Base-by-base conservation (phyloP, 2,888 invertebrate genomes). In the Eristalinus aeneus region DNA sequence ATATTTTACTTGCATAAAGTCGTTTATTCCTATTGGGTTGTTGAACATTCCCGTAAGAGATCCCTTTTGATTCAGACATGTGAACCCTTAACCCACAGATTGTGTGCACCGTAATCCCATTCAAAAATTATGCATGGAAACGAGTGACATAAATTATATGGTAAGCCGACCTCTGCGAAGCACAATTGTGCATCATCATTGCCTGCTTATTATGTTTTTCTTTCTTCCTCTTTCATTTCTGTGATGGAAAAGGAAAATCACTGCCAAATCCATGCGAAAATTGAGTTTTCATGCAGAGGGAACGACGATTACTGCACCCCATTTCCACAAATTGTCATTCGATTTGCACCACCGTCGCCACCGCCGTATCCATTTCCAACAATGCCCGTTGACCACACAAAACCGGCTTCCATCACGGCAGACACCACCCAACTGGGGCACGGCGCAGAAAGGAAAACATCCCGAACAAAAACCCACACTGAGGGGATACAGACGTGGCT, bases 191-290 rank as follows among this genome's bases (percentile, higher is more conserved):
- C 71, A 63, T 10, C 36, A 67, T 84, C 84, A 79, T 67, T 67
- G 61, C 11, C 32, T 75, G 27, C 72, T 84, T 67, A 75, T 84
- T 71, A 72, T 10, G 27, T 23, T 5, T 2, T 27, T 27, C 5
- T 27, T 27, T 5, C 5, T 27, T 27, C 5, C 5, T 27, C 75
- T 79, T 34, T 56, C 32, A 39, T 67, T 60, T 71, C n/a, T 53
- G 20, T 60, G 9, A 32, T 71, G 60, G 65, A 31, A 71, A 80
- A 72, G 68, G 56, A 46, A 72, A 79, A 85, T 80, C 75, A 72
- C 67, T 72, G 32, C 72, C 39, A 76, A 85, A 85, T 80, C 79
- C 75, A 46, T 54, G 64, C 56, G 71, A 84, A 75, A 85, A 67
- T 79, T 71, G 58, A 68, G 65, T 56, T 74, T 61, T 36, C 22